Evolutionary conservation across 2,797 vertebrate species (phyloP).

Genomic region (Sebastes flavidus): DNA sequence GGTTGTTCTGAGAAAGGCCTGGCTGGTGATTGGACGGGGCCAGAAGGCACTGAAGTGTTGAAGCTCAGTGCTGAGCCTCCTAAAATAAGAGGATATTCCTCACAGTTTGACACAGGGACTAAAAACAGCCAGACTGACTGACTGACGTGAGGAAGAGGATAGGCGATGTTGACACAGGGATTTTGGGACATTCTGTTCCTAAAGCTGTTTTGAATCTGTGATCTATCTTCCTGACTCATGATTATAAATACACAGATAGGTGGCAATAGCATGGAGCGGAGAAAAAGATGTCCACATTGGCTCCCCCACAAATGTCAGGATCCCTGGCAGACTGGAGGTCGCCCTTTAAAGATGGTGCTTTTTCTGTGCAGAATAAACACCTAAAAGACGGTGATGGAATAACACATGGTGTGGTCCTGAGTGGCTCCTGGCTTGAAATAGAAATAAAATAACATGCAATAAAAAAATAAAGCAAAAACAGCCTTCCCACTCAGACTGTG

Average conservation of each 20-base stretch:
- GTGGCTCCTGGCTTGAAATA: neutral
- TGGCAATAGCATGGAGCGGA: neutral
- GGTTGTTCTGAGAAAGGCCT: slow-evolving; percentile 47
- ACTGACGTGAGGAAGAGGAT: slow-evolving; percentile 14
- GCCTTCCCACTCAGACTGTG: neutral
- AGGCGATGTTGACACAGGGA: slow-evolving; percentile 46
- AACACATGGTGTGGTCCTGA: neutral
- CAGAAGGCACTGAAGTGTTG: slow-evolving; percentile 39
- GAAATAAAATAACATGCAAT: neutral
- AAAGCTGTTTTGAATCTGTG: slow-evolving; percentile 18
- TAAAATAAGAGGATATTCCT: slow-evolving; percentile 57
- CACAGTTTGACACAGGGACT: slow-evolving; percentile 44
- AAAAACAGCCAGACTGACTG: slow-evolving; percentile 46
- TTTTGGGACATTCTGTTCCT: slow-evolving; percentile 52
- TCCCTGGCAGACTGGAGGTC: neutral
- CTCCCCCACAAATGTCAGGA: neutral
- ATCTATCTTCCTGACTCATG: slow-evolving; percentile 16
- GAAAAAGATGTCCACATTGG: neutral
- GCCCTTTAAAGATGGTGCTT: neutral
- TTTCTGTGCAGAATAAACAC: neutral
- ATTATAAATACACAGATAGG: slow-evolving; percentile 55
- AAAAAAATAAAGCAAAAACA: neutral
- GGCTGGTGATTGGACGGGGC: slow-evolving; percentile 21
- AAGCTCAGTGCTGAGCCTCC: slow-evolving; percentile 42
- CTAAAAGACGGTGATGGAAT: neutral